phyloP scores from a whole-genome alignment of 2,888 invertebrate species.

The Scaptomyza caliginosa region DNA sequence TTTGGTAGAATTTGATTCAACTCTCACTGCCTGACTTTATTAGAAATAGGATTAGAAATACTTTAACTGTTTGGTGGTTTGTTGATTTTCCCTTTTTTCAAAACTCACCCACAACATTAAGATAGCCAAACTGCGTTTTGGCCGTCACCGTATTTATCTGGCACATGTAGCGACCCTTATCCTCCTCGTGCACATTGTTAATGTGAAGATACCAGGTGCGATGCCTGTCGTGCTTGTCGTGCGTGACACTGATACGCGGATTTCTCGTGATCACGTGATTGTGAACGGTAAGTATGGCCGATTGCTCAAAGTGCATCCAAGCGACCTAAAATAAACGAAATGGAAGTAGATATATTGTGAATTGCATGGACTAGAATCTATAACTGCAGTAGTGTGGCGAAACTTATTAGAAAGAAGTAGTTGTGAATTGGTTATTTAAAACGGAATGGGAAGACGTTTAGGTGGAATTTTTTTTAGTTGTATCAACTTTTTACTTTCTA shows the following conservation, averaged over 20 bases:
- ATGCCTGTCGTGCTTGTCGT: conserved; percentile 92
- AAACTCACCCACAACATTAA: conserved; percentile 94
- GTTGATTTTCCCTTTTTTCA: background rate
- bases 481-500: no score
- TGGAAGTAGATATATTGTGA: no score
- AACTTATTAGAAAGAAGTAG: no score
- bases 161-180: conserved; percentile 96
- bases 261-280: conserved; percentile 97
- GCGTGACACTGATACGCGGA: conserved; percentile 95
- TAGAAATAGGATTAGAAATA: conserved; percentile 63
- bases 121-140: conserved; percentile 95
- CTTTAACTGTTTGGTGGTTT: background rate
- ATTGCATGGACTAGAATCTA: no score
- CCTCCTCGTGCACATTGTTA: conserved; percentile 95
- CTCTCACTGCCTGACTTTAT: background rate
- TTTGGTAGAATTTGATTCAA: conserved; percentile 4
- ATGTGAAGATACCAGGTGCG: conserved; percentile 97
- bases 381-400: no score
- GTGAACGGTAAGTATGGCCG: conserved; percentile 95
- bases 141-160: conserved; percentile 96
- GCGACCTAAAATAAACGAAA: conserved; percentile 88
- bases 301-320: conserved; percentile 98
- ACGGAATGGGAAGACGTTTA: no score
- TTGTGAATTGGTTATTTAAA: no score
- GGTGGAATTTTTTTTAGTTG: no score